A percentile compares a stretch with the other conserved stretches of the same genome.
phyloP scores from a whole-genome alignment of 1,140 invertebrate genomes.

The Drosophila parabipectinata region DNA sequence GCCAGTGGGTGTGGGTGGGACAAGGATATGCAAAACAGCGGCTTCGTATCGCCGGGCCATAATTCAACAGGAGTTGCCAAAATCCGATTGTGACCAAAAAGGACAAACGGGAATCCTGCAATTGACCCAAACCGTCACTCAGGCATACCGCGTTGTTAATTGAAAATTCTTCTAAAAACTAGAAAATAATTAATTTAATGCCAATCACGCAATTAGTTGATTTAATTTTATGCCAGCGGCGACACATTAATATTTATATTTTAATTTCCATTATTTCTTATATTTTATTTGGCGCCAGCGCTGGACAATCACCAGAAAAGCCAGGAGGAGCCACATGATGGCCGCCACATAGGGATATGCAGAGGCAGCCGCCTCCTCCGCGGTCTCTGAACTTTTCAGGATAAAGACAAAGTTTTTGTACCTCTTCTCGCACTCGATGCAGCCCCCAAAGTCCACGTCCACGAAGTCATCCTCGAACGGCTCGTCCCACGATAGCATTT shows the following conservation, averaged over 20 bases:
- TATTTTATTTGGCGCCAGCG: constrained; percentile 31
- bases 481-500: constrained; percentile 8
- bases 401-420: constrained; percentile 59
- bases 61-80: constrained; percentile 40
- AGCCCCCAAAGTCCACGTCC: constrained; percentile 34
- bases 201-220: neutral
- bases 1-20: constrained; percentile 25
- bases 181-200: neutral
- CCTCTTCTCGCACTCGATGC: constrained; percentile 44
- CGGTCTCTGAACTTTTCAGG: constrained; percentile 6
- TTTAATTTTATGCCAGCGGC: neutral
- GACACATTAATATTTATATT: too few species aligned
- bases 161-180: neutral
- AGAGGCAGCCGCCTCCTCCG: constrained; percentile 11
- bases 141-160: neutral
- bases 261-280: neutral
- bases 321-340: constrained; percentile 54
- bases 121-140: constrained; percentile 8
- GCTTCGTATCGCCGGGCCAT: constrained; percentile 46
- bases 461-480: constrained; percentile 55
- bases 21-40: constrained; percentile 65
- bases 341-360: constrained; percentile 42
- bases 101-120: constrained; percentile 32
- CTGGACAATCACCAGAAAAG: constrained; percentile 21
- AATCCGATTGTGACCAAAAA: constrained; percentile 25